Percentiles rank a stretch among this genome's conserved stretches.
phyloP scores from a whole-genome alignment of 2,113 vertebrate species.

The Globicephala melas region DNA sequence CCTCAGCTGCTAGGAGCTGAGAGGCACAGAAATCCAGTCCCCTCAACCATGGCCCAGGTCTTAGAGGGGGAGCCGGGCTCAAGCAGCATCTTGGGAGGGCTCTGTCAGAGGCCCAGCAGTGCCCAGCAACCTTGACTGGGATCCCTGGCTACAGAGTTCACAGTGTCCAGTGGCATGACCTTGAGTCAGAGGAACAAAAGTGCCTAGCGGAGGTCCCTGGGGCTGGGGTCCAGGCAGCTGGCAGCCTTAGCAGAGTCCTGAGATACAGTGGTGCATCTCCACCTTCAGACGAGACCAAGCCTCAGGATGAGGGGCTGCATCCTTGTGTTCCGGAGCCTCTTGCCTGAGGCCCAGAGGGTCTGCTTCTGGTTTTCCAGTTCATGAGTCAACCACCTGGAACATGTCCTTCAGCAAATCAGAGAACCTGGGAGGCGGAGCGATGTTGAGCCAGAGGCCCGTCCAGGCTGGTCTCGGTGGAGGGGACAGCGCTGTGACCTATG shows the following conservation, averaged over 20 bases:
- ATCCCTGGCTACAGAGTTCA: not conserved
- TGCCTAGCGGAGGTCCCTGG: not conserved
- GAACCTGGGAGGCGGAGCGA: not conserved
- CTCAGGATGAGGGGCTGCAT: not conserved
- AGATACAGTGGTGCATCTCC: not conserved
- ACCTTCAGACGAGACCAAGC: not conserved
- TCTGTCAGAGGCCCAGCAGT: not conserved
- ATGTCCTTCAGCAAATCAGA: not conserved
- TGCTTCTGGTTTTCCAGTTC: not conserved
- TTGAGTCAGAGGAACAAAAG: not conserved
- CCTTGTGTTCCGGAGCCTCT: not conserved
- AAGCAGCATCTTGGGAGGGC: too few species aligned
- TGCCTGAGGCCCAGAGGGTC: not conserved
- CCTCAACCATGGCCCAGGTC: not conserved
- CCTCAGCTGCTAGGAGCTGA: not conserved
- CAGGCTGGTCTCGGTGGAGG: too few species aligned
- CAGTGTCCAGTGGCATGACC: not conserved
- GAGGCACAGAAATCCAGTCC: not conserved
- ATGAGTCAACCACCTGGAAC: not conserved
- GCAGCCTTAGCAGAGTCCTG: not conserved
- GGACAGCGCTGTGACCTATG: not conserved
- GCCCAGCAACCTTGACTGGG: not conserved
- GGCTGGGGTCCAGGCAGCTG: too few species aligned
- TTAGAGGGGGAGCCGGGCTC: not conserved
- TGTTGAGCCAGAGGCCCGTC: not conserved